Evolutionary conservation across 1,140 invertebrate species (phyloP).

Genomic region (Cotesia chilonis): DNA sequence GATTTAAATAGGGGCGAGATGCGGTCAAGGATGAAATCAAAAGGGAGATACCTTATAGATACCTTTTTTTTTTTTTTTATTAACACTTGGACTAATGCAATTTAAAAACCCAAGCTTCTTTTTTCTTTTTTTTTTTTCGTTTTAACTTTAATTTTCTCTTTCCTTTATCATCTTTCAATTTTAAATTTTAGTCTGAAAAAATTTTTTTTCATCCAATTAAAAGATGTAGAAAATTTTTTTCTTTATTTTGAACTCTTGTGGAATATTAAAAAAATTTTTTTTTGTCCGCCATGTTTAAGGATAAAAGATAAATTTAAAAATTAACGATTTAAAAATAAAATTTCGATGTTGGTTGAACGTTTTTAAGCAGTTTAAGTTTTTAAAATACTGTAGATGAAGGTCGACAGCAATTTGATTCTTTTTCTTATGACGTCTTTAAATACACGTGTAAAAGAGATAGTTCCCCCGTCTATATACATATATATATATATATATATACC

Average conservation of each 20-base stretch:
- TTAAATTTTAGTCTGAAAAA: not conserved
- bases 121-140: too few species aligned
- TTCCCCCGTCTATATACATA: not conserved
- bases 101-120: too few species aligned
- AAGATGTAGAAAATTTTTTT: too few species aligned
- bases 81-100: not conserved
- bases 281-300: not conserved
- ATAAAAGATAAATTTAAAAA: slow-evolving; percentile 13
- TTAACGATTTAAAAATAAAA: too few species aligned
- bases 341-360: too few species aligned
- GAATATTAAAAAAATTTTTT: too few species aligned
- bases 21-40: slow-evolving; percentile 34
- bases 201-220: not conserved
- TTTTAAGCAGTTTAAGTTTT: too few species aligned
- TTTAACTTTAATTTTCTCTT: too few species aligned
- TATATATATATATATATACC: slow-evolving; percentile 5
- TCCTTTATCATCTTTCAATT: not conserved
- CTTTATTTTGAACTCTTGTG: too few species aligned
- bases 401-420: slow-evolving; percentile 4
- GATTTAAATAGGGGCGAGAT: slow-evolving; percentile 34
- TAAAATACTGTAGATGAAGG: too few species aligned
- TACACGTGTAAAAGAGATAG: too few species aligned
- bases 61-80: not conserved
- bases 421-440: slow-evolving; percentile 4
- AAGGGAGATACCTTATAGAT: not conserved